These are phyloP conservation scores for Melanophora roralis DNA, from an alignment of 2,888 invertebrate species.

Conservation along the genomic window DNA sequence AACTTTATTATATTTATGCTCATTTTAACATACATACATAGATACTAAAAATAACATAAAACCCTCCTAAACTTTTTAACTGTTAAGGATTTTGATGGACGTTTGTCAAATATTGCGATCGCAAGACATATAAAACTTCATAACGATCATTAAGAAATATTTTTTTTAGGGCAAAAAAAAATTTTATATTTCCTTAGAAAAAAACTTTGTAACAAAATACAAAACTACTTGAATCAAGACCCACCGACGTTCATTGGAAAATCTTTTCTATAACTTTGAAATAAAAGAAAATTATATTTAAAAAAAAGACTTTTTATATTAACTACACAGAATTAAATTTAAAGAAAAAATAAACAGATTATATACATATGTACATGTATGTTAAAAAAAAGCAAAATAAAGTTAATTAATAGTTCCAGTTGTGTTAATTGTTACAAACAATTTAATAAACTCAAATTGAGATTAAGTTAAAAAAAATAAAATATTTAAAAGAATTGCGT, in stretches of 20 bases:
- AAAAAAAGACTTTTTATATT: slow-evolving; percentile 21
- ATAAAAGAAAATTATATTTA: neutral
- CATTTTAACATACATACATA: neutral
- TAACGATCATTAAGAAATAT: neutral
- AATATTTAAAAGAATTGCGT: neutral
- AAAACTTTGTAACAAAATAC: neutral
- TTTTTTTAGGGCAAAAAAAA: neutral
- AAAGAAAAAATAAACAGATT: neutral
- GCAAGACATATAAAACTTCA: neutral
- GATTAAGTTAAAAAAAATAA: neutral
- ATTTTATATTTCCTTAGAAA: slow-evolving; percentile 30
- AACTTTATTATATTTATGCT: neutral
- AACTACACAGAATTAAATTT: neutral
- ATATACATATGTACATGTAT: slow-evolving; percentile 1
- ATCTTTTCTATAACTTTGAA: neutral
- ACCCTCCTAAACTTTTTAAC: neutral
- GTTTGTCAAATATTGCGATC: slow-evolving; percentile 33
- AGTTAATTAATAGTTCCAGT: slow-evolving; percentile 52
- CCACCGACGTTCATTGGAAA: slow-evolving; percentile 57
- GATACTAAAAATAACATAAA: neutral
- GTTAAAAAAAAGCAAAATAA: slow-evolving; percentile 3
- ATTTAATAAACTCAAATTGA: slow-evolving; percentile 1
- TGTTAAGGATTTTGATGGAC: slow-evolving; percentile 8
- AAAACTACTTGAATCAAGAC: neutral
- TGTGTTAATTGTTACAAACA: slow-evolving; percentile 56